phyloP scores from a whole-genome alignment of 1,140 invertebrate genomes.

The Geopemphigus sp. region DNA sequence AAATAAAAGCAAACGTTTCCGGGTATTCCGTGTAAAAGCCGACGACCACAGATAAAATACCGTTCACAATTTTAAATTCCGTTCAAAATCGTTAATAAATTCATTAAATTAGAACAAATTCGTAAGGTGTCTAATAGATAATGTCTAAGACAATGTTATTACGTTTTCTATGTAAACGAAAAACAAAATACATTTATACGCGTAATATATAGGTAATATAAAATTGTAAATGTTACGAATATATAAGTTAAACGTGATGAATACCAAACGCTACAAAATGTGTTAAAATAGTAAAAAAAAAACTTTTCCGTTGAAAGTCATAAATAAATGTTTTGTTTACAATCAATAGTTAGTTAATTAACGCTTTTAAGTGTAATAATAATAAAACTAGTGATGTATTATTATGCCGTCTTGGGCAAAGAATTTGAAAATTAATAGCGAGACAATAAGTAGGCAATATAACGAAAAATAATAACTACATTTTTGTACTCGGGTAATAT shows the following conservation, averaged over 20 bases:
- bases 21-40: not conserved
- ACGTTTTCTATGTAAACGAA: not conserved
- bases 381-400: too few species aligned
- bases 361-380: not conserved
- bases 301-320: not conserved
- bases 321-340: not conserved
- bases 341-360: not conserved
- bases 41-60: not conserved
- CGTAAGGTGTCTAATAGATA: constrained; percentile 1
- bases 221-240: constrained; percentile 18
- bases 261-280: constrained; percentile 8
- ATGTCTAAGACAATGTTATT: not conserved
- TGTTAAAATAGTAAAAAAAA: not conserved
- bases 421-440: too few species aligned
- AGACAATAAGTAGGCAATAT: too few species aligned
- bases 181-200: not conserved
- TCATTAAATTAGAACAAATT: too few species aligned
- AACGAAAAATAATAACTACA: too few species aligned
- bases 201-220: not conserved
- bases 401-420: not conserved
- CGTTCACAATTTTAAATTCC: not conserved
- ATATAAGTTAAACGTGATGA: not conserved
- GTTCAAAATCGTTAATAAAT: not conserved
- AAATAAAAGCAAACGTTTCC: constrained; percentile 25
- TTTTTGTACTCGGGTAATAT: too few species aligned